Percentiles rank a stretch among this genome's conserved stretches.
Conservation (phyloP, 2,797 vertebrate genomes). For the Babyrousa celebensis region DNA sequence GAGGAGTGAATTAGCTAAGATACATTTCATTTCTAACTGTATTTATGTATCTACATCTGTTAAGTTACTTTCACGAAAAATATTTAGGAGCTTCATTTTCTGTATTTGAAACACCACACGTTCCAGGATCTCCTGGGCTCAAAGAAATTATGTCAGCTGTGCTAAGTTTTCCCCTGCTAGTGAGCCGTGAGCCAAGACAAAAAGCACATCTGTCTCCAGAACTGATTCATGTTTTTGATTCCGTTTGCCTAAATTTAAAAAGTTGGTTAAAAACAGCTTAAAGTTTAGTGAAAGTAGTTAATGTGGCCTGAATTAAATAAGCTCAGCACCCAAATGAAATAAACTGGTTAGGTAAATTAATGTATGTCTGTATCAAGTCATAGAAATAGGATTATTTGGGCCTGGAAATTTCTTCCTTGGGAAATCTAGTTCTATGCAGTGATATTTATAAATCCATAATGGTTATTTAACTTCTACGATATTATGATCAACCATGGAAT, state of each 20-base stretch:
- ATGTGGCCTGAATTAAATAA: constrained; percentile 52
- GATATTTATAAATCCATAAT: constrained; percentile 49
- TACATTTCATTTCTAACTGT: neutral
- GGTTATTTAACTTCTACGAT: constrained; percentile 38
- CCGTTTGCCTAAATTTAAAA: constrained; percentile 40
- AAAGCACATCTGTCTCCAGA: constrained; percentile 38
- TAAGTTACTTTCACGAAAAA: neutral
- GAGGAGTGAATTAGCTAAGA: neutral
- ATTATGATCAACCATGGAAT: neutral
- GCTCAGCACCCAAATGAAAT: constrained; percentile 48
- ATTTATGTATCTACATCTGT: neutral
- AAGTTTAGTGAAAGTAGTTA: constrained; percentile 53
- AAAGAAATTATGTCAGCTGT: neutral
- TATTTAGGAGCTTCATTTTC: neutral
- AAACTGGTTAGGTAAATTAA: constrained; percentile 62
- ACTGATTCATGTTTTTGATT: neutral
- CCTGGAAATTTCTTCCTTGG: constrained; percentile 52
- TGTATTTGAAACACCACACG: neutral
- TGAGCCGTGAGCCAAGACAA: constrained; percentile 34
- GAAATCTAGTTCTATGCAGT: constrained; percentile 44
- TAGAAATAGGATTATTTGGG: constrained; percentile 61
- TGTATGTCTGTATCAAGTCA: constrained; percentile 22
- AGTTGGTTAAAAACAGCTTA: constrained; percentile 65
- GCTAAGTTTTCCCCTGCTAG: neutral
- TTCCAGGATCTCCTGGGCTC: neutral